Evolutionary conservation across 2,797 vertebrate species (phyloP), one percentile per base, ranked within the genome.

Genomic region (Chaenodraco wilsoni): DNA sequence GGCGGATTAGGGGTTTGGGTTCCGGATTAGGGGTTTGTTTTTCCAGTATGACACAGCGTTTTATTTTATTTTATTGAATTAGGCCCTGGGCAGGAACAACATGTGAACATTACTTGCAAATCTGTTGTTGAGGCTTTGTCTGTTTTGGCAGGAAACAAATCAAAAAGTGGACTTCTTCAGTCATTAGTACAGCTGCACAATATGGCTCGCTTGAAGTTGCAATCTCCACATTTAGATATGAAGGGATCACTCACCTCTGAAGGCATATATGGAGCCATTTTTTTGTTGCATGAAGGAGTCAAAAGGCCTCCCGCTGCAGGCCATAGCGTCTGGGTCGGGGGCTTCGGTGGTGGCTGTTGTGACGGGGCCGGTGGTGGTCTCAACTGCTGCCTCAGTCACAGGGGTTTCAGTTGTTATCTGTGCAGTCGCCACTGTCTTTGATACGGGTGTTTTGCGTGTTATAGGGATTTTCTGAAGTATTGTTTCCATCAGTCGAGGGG

Each of bases 241-340:
- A 16, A 3, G 1, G 17, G 8, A 12, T 56, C 6, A 44, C 44
- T 84, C 23, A 99, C 98, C 98, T 95, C 97, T 94, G 87, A 99
- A 99, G 19, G 96, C 97, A 0, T 95, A 99, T 79, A 96, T 78
- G 54, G 97, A 98, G 44, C 97, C 97, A 0, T 99, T 99, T 87
- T 99, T 99, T n/a, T 96, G 80, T 76, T 97, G 95, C 0, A 97
- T 96, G 86, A 99, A 98, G 31, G 97, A 96, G 0, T 99, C 93
- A 14, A 99, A 99, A 8, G 96, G 89, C 54, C 94, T 92, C 8
- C 92, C 91, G 0, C 96, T 98, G 91, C 98, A 99, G 68, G 90
- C 75, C 46, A 94, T 91, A 3, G 96, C 95, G 0, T 96, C 88
- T 2, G 91, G 91, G 40, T 87, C 87, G 0, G 82, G 84, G 0